Evolutionary conservation across 2,888 invertebrate species (phyloP).

Genomic region (Machimus atricapillus): DNA sequence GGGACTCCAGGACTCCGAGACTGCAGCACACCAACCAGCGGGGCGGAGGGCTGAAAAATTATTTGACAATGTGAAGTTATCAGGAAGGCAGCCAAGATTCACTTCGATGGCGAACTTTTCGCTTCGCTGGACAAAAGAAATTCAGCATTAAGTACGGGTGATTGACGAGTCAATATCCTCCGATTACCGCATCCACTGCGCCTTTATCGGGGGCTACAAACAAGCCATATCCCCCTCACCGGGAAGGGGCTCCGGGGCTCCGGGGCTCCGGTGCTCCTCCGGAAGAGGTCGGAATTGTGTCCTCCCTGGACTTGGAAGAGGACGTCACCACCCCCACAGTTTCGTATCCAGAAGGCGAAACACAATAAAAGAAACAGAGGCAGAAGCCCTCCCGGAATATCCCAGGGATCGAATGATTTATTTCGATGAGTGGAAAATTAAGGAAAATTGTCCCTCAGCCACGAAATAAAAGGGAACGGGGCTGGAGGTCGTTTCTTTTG

Average conservation of each 20-base stretch:
- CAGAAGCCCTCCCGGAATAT: background rate
- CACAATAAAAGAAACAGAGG: slow-evolving; percentile 22
- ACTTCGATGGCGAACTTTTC: background rate
- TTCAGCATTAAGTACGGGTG: slow-evolving; percentile 23
- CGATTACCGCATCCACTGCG: slow-evolving; percentile 32
- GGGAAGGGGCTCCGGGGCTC: background rate
- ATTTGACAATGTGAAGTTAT: slow-evolving; percentile 35
- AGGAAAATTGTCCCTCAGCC: slow-evolving; percentile 35
- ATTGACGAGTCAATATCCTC: slow-evolving; percentile 40
- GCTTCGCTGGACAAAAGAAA: slow-evolving; percentile 2
- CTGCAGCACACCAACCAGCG: background rate
- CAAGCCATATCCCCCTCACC: background rate
- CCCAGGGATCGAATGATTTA: slow-evolving; percentile 34
- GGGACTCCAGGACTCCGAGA: background rate
- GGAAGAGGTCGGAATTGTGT: background rate
- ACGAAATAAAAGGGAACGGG: background rate
- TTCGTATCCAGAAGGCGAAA: background rate
- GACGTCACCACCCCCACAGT: background rate
- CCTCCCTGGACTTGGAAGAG: background rate
- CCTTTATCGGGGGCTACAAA: slow-evolving; percentile 12
- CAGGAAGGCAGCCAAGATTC: background rate
- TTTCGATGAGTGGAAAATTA: slow-evolving; percentile 39
- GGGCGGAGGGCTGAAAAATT: slow-evolving; percentile 4
- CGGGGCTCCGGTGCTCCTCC: background rate
- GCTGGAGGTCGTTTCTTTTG: background rate